Evolutionary conservation across 1,140 invertebrate species (phyloP).

Genomic region (Hyphantria cunea): DNA sequence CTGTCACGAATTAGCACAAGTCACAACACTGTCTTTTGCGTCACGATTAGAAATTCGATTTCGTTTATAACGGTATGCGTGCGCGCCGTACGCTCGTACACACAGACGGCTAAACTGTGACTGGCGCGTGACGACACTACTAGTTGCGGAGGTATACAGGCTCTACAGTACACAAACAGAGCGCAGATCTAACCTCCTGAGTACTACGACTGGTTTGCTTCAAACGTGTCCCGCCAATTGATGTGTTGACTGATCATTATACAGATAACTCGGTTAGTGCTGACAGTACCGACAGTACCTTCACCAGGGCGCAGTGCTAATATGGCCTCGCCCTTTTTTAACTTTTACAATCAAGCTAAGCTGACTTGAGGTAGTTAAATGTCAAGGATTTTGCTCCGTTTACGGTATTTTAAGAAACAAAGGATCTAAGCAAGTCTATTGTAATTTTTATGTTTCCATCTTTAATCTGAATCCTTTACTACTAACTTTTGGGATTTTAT

Average conservation of each 20-base stretch:
- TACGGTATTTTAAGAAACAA: slow-evolving; percentile 20
- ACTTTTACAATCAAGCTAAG: slow-evolving; percentile 18
- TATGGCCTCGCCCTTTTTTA: slow-evolving; percentile 24
- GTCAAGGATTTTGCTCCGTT: slow-evolving; percentile 21
- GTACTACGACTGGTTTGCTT: slow-evolving; percentile 60
- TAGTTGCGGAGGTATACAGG: slow-evolving; percentile 39
- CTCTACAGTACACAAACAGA: slow-evolving; percentile 48
- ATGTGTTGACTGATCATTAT: slow-evolving; percentile 55
- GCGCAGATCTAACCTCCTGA: slow-evolving; percentile 47
- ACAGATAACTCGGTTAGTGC: slow-evolving; percentile 7
- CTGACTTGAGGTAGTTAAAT: slow-evolving; percentile 22
- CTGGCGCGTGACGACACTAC: slow-evolving; percentile 41
- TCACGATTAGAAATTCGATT: slow-evolving; percentile 53
- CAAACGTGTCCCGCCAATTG: slow-evolving; percentile 24
- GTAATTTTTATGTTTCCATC: neutral
- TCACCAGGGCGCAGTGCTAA: neutral
- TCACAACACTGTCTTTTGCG: slow-evolving; percentile 43
- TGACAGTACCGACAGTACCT: too few species aligned
- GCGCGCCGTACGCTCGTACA: slow-evolving; percentile 42
- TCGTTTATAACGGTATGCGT: slow-evolving; percentile 42
- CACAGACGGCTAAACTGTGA: slow-evolving; percentile 50
- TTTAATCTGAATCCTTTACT: neutral
- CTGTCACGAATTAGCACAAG: slow-evolving; percentile 41
- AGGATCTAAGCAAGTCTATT: neutral
- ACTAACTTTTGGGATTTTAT: neutral